Evolutionary conservation across 2,888 invertebrate genomes (phyloP).

Genomic region (Scaptomyza tumidula): DNA sequence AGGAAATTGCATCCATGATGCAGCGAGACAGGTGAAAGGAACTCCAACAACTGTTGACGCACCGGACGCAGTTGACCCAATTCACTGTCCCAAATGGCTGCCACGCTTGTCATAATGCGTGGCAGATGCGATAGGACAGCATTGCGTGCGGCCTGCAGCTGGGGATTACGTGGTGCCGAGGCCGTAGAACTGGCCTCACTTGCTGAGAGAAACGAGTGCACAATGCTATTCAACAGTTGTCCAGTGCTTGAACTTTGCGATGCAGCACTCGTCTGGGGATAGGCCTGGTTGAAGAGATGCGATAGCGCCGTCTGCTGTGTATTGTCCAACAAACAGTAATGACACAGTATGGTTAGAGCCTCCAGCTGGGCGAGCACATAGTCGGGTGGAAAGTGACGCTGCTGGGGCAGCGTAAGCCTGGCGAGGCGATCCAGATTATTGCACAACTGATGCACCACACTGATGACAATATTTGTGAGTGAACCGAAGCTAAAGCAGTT

Average conservation of each 20-base stretch:
- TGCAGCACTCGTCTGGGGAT: conserved; percentile 85
- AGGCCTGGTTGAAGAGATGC: conserved; percentile 86
- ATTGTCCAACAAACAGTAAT: conserved; percentile 90
- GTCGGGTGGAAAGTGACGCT: conserved; percentile 87
- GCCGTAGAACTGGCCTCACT: conserved; percentile 65
- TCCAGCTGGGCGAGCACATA: conserved; percentile 92
- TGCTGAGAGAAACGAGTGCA: conserved; percentile 90
- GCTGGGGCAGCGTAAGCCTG: conserved; percentile 77
- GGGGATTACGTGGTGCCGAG: conserved; percentile 81
- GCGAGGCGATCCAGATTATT: conserved; percentile 89
- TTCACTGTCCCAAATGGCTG: conserved; percentile 92
- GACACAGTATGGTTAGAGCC: conserved; percentile 91
- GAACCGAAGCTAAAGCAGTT: conserved; percentile 91
- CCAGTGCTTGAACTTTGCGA: conserved; percentile 87
- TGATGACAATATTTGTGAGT: conserved; percentile 90
- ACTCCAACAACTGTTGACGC: conserved; percentile 91
- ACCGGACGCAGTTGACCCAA: conserved; percentile 86
- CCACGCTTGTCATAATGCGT: conserved; percentile 91
- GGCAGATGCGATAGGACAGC: conserved; percentile 92
- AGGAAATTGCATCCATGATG: conserved; percentile 93
- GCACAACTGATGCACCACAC: conserved; percentile 90
- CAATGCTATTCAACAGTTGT: conserved; percentile 91
- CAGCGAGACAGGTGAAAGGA: conserved; percentile 92
- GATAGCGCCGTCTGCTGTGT: conserved; percentile 86
- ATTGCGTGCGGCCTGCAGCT: conserved; percentile 87